Base-by-base conservation (phyloP, 2,888 invertebrate genomes). In the Micoletzkya japonica region DNA sequence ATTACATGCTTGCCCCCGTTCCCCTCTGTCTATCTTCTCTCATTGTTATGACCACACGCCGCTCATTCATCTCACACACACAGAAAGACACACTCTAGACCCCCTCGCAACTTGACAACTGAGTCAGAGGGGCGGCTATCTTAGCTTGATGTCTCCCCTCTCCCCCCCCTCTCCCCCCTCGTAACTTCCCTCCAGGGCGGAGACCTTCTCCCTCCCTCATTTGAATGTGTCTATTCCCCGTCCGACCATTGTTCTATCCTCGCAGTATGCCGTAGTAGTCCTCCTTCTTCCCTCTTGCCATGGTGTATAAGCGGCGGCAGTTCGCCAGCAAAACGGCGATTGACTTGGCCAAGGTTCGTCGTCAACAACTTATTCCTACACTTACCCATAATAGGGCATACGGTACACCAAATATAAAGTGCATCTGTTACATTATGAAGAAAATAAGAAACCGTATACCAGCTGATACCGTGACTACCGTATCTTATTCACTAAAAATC, bases 251-350 rank as follows among this genome's bases (percentile, higher is more conserved):
- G 6, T 57, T 26, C 54, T 30, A 54, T 54, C 54, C 39, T 39
- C 39, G 17, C 7, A 10, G 39, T 39, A 17, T 39, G 7, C 39
- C 39, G 50, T 63, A 63, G 49, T 63, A 39, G 30, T n/a, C 28
- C n/a, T 20, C 24, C 26, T 26, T 4, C 50, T 49, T 6, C 1
- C 39, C 39, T 28, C 36, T 20, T 30, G 28, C 26, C 4, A 66
- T 66, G 64, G 64, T 66, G 54, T 66, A 54, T 54, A 66, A 66
- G 28, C 52, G 54, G 36, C 64, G 64, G 36, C 54, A 52, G 37
- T 66, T 66, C 39, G 54, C 54, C 4, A 44, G 54, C 32, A 37
- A 20, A 17, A 66, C 52, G 28, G 54, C 52, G 2, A 66, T 66
- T 10, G 37, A 66, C 28, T 37, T 66, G 44, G 44, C 44, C 44